Conservation (phyloP, 1,140 invertebrate genomes). For the Hycleus cichorii region DNA sequence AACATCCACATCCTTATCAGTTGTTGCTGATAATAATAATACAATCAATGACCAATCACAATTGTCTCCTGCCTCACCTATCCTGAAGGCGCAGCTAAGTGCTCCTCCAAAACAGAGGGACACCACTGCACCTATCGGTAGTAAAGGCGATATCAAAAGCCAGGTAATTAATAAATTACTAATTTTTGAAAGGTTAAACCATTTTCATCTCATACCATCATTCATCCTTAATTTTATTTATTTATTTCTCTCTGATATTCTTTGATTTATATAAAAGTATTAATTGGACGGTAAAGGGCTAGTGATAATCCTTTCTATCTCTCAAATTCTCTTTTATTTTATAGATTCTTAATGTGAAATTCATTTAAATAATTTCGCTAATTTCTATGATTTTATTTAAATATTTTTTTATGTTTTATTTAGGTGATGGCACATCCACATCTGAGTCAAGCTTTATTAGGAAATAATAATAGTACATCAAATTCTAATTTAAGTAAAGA, state of each 20-base stretch:
- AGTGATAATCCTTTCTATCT: conserved; percentile 5
- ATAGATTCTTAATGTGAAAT: conserved; percentile 1
- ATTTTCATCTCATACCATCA: too few relatives aligned
- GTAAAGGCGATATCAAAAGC: conserved; percentile 51
- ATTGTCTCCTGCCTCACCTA: conserved; percentile 54
- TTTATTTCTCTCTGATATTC: too few relatives aligned
- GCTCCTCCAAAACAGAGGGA: conserved; percentile 53
- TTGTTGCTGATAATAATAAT: conserved; percentile 32
- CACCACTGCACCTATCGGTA: conserved; percentile 26
- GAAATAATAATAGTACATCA: conserved; percentile 42
- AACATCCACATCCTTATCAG: conserved; percentile 6
- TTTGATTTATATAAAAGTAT: not conserved
- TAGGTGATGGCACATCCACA: conserved; percentile 55
- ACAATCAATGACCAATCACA: conserved; percentile 19
- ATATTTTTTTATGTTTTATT: too few relatives aligned
- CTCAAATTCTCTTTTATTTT: conserved; percentile 5
- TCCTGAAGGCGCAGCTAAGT: conserved; percentile 69
- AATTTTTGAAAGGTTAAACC: not conserved
- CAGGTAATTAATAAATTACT: conserved; percentile 47
- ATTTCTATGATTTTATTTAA: too few relatives aligned
- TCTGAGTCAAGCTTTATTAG: conserved; percentile 52
- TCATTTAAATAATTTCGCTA: not conserved
- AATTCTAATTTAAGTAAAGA: conserved; percentile 32
- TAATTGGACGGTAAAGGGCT: not conserved
- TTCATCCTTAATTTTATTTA: too few relatives aligned